These are phyloP conservation scores for Littorina saxatilis DNA, from an alignment of 1,140 invertebrate genomes.

Conservation along the genomic window DNA sequence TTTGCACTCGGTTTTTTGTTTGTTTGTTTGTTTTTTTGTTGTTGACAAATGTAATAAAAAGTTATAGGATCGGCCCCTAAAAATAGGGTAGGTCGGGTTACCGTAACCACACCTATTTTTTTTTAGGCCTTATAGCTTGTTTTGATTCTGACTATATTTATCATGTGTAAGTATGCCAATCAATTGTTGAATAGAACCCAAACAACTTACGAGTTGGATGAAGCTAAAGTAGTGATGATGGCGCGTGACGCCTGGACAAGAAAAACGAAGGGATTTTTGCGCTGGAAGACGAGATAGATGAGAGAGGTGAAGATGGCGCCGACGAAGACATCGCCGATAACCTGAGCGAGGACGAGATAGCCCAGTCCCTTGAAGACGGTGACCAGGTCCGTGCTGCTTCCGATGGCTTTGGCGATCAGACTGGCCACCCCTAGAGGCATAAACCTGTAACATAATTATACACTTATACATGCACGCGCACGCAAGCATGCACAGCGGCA, in stretches of 20 bases:
- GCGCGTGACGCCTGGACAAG: slow-evolving; percentile 87
- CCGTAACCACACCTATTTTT: too few species aligned
- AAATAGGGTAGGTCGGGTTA: too few species aligned
- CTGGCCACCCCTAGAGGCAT: slow-evolving; percentile 93
- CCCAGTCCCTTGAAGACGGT: slow-evolving; percentile 84
- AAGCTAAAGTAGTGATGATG: slow-evolving; percentile 92
- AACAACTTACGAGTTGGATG: slow-evolving; percentile 81
- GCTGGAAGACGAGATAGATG: slow-evolving; percentile 89
- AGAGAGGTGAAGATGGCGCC: slow-evolving; percentile 88
- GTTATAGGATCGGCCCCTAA: too few species aligned
- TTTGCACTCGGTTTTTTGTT: too few species aligned
- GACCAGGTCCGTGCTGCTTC: slow-evolving; percentile 86
- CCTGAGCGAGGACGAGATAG: slow-evolving; percentile 90
- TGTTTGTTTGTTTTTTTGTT: too few species aligned
- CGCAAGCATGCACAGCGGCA: not conserved
- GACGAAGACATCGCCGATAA: slow-evolving; percentile 89
- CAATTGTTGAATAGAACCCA: not conserved
- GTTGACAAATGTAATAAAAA: too few species aligned
- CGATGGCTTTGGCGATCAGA: slow-evolving; percentile 92
- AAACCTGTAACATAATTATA: slow-evolving; percentile 78
- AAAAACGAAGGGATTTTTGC: slow-evolving; percentile 92
- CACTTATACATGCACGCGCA: not conserved
- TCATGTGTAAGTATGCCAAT: not conserved
- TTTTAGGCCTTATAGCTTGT: too few species aligned
- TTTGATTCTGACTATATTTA: not conserved